phyloP scores from a whole-genome alignment of 37 sponge, comb jelly and placozoan genomes.

The Cliona cf. orientalis region DNA sequence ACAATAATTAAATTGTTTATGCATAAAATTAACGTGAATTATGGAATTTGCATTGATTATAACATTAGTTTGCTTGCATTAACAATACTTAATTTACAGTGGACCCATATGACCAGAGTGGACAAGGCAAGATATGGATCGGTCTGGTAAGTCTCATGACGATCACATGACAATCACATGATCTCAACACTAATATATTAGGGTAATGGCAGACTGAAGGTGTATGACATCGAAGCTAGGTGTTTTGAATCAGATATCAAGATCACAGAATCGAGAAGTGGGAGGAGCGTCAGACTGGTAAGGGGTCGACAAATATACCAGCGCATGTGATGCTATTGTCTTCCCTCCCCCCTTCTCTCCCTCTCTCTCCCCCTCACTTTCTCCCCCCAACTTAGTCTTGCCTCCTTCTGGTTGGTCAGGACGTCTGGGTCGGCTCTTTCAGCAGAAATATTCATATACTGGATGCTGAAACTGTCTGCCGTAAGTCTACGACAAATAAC shows the following conservation, averaged over 20 bases:
- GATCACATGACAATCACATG: neutral
- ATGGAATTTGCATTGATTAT: too few relatives aligned
- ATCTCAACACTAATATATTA: neutral
- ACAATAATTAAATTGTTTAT: too few relatives aligned
- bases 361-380: neutral
- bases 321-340: neutral
- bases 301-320: neutral
- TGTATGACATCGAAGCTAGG: constrained; percentile 73
- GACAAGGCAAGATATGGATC: constrained; percentile 78
- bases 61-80: too few relatives aligned
- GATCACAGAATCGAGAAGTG: constrained; percentile 56
- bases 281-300: constrained; percentile 67
- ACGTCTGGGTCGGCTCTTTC: constrained; percentile 81
- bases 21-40: too few relatives aligned
- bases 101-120: constrained; percentile 11
- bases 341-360: constrained; percentile 11
- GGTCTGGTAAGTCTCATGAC: constrained; percentile 69
- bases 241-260: constrained; percentile 79
- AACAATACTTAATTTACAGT: too few relatives aligned
- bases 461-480: constrained; percentile 69
- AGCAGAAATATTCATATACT: constrained; percentile 78
- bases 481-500: constrained; percentile 48
- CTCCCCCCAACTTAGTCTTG: constrained; percentile 46
- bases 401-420: constrained; percentile 69
- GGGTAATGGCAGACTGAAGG: constrained; percentile 80